phyloP scores from a whole-genome alignment of 2,113 vertebrate species.

The Rattus rattus region DNA sequence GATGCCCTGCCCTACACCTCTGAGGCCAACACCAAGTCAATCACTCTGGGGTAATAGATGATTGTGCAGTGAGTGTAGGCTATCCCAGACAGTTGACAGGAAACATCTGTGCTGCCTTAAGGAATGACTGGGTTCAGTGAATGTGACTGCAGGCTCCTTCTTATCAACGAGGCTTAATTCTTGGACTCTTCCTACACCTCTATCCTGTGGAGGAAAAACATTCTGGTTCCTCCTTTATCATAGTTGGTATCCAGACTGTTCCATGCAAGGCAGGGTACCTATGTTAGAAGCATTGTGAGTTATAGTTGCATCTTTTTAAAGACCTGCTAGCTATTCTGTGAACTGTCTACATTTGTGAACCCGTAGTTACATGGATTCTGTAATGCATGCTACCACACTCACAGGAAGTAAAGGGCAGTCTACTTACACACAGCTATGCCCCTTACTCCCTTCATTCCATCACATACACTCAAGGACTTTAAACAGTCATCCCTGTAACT shows the following conservation, averaged over 20 bases:
- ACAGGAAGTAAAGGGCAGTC: neutral
- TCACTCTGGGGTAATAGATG: too few species aligned
- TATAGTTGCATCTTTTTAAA: neutral
- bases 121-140: neutral
- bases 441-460: too few species aligned
- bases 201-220: neutral
- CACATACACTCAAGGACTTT: neutral
- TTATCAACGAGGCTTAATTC: neutral
- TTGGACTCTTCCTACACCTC: neutral
- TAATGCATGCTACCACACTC: neutral
- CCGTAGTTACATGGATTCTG: neutral
- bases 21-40: neutral
- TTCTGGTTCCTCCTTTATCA: neutral
- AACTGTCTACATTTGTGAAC: neutral
- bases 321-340: neutral
- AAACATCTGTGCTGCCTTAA: neutral
- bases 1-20: neutral
- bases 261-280: neutral
- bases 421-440: neutral
- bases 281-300: neutral
- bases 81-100: neutral
- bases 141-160: neutral
- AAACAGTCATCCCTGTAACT: neutral
- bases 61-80: neutral
- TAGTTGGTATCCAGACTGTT: neutral